Evolutionary conservation across 2,797 vertebrate species (phyloP).

Genomic region (Gorsachius magnificus): DNA sequence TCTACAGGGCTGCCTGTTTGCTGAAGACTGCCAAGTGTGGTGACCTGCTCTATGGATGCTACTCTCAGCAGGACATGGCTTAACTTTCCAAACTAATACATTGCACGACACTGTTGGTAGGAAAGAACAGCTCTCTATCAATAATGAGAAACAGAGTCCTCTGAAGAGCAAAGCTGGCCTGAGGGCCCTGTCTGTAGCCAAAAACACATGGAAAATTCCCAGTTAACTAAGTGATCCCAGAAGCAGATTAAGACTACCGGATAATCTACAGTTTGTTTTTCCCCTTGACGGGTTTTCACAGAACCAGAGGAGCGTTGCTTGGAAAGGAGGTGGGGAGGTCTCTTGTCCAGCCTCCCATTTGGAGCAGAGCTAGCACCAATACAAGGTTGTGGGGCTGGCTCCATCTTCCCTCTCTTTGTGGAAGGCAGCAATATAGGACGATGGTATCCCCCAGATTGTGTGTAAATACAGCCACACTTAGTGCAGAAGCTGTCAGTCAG

Average conservation of each 20-base stretch:
- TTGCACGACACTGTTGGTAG: not conserved
- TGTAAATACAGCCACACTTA: not conserved
- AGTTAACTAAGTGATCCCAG: not conserved
- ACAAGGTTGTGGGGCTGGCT: fast-evolving
- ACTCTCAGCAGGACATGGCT: not conserved
- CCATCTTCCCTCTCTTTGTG: not conserved
- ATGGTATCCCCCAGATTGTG: not conserved
- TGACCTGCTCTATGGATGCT: not conserved
- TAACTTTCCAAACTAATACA: not conserved
- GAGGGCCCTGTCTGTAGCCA: not conserved
- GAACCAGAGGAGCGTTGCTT: not conserved
- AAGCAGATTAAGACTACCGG: not conserved
- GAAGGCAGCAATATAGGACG: too few relatives aligned
- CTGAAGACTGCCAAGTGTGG: not conserved
- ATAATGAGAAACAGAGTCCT: not conserved
- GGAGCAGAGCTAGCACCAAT: not conserved
- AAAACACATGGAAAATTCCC: not conserved
- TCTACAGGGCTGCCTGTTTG: not conserved
- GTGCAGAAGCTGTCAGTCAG: not conserved
- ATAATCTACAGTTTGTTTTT: not conserved
- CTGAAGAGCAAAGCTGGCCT: not conserved
- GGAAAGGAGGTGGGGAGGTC: not conserved
- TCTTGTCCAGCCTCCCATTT: not conserved
- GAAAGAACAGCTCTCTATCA: not conserved
- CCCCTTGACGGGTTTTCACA: not conserved